Conservation (phyloP, 2,113 vertebrate genomes). For the Aegithalos caudatus region DNA sequence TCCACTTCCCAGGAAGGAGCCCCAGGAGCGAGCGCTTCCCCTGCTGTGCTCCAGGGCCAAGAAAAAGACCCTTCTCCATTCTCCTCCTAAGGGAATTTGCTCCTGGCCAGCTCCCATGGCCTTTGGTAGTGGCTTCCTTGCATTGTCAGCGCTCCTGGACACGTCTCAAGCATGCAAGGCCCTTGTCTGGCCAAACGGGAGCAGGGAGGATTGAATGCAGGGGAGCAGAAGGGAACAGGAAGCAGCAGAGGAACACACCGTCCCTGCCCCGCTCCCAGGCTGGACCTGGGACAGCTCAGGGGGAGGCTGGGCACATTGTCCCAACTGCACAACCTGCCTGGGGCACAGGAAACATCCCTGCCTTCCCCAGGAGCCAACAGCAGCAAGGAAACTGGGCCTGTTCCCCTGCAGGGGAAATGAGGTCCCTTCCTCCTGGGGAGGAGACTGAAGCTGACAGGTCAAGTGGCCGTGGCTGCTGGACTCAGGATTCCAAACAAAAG, state of each 20-base stretch:
- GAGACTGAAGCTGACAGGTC: neutral
- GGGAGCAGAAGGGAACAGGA: neutral
- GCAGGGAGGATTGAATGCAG: neutral
- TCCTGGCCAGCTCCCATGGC: neutral
- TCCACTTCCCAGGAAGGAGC: neutral
- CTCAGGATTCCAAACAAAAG: neutral
- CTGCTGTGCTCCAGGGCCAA: rapidly evolving
- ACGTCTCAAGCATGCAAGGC: neutral
- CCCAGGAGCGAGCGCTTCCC: rapidly evolving
- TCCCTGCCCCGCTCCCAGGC: neutral
- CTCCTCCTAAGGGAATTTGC: neutral
- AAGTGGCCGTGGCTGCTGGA: neutral
- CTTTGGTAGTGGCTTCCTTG: neutral
- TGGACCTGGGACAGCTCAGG: neutral
- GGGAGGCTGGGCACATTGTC: neutral
- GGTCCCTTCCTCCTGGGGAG: neutral
- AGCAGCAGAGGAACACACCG: neutral
- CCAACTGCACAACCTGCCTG: neutral
- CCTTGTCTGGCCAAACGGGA: neutral
- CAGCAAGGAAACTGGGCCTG: neutral
- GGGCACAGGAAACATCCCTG: neutral
- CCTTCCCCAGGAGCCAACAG: neutral
- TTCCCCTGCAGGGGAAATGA: neutral
- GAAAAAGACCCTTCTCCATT: neutral
- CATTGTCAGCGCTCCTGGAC: slow-evolving; percentile 42